Evolutionary conservation across 1,140 invertebrate species (phyloP), one percentile per base, ranked within the genome.

Genomic region (Dreissena polymorpha): DNA sequence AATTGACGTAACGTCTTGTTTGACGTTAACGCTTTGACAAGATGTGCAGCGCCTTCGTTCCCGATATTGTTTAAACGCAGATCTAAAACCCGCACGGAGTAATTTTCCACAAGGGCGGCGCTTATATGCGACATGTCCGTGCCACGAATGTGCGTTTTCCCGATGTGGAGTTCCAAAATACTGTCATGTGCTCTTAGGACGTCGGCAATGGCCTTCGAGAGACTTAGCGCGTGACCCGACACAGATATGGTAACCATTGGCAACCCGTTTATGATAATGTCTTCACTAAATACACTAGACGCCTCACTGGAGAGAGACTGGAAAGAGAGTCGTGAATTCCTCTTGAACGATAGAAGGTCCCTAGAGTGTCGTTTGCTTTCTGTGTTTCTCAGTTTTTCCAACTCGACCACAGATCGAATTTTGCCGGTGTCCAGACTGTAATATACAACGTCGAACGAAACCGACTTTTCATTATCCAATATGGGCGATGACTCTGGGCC

Each of bases 31-130:
- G 86, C 86, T 14, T 88, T 78, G 1, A 88, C 86, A 51, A 92
- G 68, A 27, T 87, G 74, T 0, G 49, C 68, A 0, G 89, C 91
- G 6, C 90, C 91, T 29, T 86, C 84, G 55, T 89, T 86, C 55
- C 88, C 89, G 57, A 92, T 86, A 2, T 77, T 75, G 67, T 92
- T 93, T 0, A 93, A 79, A 12, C 91, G 86, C 3, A 93, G 68
- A 78, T 93, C 91, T 53, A 93, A 71, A 12, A 88, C 88, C 60
- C 70, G 60, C 0, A 91, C 71, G 14, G 88, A 79, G 3, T 78
- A 67, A 55, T 88, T 89, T 13, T 83, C 74, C 39, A 86, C 68
- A 68, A 92, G 69, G 13, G 90, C 84, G 14, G 73, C 68, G 25
- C 87, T 85, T 12, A 92, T 55, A 21, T 86, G 81, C 5, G 75